These are phyloP conservation scores for Athalia cordata DNA, from an alignment of 2,888 invertebrate genomes.

Conservation along the genomic window DNA sequence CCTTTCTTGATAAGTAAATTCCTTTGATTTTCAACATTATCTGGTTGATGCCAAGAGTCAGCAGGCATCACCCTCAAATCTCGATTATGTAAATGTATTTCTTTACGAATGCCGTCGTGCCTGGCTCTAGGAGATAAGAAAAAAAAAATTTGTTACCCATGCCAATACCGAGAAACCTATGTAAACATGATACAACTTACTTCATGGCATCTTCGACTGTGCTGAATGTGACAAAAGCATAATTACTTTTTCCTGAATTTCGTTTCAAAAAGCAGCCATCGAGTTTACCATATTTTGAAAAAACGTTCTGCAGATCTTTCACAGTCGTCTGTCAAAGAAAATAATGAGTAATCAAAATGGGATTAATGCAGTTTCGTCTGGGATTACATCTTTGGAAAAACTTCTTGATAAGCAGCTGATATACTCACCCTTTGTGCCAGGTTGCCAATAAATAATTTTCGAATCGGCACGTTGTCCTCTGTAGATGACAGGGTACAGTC, in stretches of 20 bases:
- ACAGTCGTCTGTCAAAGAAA: slow-evolving; percentile 74
- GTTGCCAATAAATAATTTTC: slow-evolving; percentile 78
- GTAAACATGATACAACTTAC: slow-evolving; percentile 67
- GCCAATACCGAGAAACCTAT: not conserved
- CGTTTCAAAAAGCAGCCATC: slow-evolving; percentile 77
- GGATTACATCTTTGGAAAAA: slow-evolving; percentile 20
- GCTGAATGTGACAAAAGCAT: slow-evolving; percentile 78
- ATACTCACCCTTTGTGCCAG: slow-evolving; percentile 76
- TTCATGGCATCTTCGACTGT: slow-evolving; percentile 76
- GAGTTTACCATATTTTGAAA: slow-evolving; percentile 77
- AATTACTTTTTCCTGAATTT: slow-evolving; percentile 73
- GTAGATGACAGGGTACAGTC: slow-evolving; percentile 66
- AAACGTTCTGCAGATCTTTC: slow-evolving; percentile 75
- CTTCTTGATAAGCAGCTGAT: not conserved
- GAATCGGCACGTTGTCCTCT: slow-evolving; percentile 77
- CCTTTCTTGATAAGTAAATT: slow-evolving; percentile 52
- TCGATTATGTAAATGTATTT: slow-evolving; percentile 65
- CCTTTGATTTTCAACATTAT: slow-evolving; percentile 65
- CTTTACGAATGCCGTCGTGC: slow-evolving; percentile 58
- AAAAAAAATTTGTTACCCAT: no score
- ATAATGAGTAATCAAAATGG: not conserved
- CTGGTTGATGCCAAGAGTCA: slow-evolving; percentile 80
- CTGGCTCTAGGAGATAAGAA: slow-evolving; percentile 58
- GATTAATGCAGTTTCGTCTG: not conserved
- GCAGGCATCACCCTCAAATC: slow-evolving; percentile 76